A percentile compares a stretch with the other conserved stretches of the same genome.
Conservation (phyloP, 2,888 invertebrate genomes). For the Callinectes sapidus region DNA sequence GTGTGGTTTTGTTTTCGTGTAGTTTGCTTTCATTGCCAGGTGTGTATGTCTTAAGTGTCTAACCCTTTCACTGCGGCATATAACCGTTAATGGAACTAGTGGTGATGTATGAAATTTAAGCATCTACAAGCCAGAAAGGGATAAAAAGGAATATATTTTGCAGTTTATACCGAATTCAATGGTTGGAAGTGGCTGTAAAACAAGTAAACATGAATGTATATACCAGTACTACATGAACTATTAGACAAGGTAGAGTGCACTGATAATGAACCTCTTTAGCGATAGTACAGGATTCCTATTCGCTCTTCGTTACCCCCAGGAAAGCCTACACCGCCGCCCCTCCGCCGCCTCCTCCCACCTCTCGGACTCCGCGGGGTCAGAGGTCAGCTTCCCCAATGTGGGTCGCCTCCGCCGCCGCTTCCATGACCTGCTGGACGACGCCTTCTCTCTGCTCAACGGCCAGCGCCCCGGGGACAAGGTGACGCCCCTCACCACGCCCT, state of each 20-base stretch:
- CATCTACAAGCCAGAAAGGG: no score
- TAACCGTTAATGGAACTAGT: no score
- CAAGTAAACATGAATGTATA: neutral
- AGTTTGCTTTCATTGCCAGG: neutral
- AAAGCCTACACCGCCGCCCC: slow-evolving; percentile 39
- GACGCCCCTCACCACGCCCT: slow-evolving; percentile 68
- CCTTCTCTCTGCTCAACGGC: slow-evolving; percentile 80
- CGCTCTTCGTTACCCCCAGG: neutral
- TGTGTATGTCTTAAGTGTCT: no score
- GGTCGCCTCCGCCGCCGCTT: slow-evolving; percentile 81
- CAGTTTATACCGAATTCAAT: no score
- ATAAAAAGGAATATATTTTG: no score
- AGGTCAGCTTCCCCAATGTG: slow-evolving; percentile 48
- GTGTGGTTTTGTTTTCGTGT: neutral
- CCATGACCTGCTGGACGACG: slow-evolving; percentile 87
- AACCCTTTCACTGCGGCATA: no score
- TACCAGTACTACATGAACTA: no score
- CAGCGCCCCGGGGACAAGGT: slow-evolving; percentile 66
- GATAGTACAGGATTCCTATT: no score
- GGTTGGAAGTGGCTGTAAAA: no score
- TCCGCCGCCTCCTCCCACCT: slow-evolving; percentile 47
- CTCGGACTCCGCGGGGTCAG: slow-evolving; percentile 46
- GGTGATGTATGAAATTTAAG: no score
- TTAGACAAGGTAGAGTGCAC: neutral
- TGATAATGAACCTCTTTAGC: neutral